Conservation (phyloP, 92 coral and sea anemone genomes). For the Pocillopora grandis region DNA sequence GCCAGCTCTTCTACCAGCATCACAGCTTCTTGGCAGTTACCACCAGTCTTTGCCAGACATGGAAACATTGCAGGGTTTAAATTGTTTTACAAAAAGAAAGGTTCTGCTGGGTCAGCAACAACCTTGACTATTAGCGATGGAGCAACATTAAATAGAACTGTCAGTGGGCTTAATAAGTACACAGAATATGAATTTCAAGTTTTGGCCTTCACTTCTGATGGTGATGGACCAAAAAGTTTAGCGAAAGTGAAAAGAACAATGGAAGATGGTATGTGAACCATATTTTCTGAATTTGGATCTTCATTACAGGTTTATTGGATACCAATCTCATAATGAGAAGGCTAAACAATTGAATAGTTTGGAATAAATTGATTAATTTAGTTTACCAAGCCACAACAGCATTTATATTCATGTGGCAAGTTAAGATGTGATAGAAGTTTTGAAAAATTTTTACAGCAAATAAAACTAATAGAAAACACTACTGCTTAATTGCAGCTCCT, state of each 20-base stretch:
- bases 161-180: constrained; percentile 1
- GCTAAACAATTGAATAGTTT: too few species aligned
- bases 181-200: constrained; percentile 25
- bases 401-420: too few species aligned
- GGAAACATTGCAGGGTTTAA: neutral
- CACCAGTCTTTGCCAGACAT: neutral
- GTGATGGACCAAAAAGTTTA: neutral
- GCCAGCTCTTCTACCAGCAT: neutral
- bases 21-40: neutral
- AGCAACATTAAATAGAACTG: neutral
- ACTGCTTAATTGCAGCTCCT: too few species aligned
- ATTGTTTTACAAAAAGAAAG: neutral
- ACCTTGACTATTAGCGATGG: neutral
- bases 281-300: too few species aligned
- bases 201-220: neutral
- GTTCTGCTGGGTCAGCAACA: neutral
- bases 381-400: too few species aligned
- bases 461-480: too few species aligned
- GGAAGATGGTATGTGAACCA: too few species aligned
- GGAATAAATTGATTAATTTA: too few species aligned
- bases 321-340: too few species aligned
- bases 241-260: neutral
- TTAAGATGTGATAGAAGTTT: too few species aligned
- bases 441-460: too few species aligned
- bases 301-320: too few species aligned